Conservation (phyloP, 1,140 invertebrate genomes). For the Ruditapes philippinarum region DNA sequence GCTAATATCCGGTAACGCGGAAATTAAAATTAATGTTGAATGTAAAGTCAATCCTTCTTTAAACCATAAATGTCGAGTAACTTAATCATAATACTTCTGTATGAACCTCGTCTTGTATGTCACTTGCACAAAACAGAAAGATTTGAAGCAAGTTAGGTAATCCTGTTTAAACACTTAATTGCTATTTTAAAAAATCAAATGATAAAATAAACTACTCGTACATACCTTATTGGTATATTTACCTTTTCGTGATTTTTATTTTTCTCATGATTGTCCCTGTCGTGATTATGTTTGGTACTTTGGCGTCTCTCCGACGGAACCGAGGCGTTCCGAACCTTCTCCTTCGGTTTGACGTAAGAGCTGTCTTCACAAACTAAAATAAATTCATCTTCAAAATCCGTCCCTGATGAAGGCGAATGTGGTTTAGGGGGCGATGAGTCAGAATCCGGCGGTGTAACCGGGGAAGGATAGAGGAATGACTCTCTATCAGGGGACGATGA, state of each 20-base stretch:
- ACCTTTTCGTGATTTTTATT: conserved; percentile 18
- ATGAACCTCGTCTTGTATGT: no score
- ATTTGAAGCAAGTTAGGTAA: no score
- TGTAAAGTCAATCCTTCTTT: no score
- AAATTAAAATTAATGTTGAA: no score
- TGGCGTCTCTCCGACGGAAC: neutral
- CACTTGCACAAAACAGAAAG: no score
- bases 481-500: conserved; percentile 82
- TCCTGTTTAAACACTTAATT: no score
- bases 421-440: conserved; percentile 85
- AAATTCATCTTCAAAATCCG: conserved; percentile 80
- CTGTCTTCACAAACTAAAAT: conserved; percentile 54
- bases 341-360: conserved; percentile 12
- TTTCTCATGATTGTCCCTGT: conserved; percentile 13
- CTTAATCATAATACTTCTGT: no score
- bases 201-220: no score
- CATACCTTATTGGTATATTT: no score
- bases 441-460: conserved; percentile 84
- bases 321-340: conserved; percentile 11
- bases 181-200: no score
- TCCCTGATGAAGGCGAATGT: conserved; percentile 83
- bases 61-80: no score
- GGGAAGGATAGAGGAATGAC: conserved; percentile 82
- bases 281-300: conserved; percentile 13
- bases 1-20: no score